Conservation (phyloP, 2,888 invertebrate genomes). For the Carterocephalus palaemon region DNA sequence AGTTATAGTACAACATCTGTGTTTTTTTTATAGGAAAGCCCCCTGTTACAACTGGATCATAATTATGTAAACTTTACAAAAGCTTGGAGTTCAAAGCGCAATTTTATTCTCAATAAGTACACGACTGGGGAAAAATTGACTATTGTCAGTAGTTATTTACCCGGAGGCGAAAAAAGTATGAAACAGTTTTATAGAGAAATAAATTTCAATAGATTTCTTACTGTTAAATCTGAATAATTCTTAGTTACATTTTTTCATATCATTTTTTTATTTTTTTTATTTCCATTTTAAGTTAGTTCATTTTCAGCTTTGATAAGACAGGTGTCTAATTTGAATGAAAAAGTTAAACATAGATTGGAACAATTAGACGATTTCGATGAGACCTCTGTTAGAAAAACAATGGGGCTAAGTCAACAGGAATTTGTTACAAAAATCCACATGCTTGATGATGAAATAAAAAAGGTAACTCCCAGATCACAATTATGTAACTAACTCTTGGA, state of each 20-base stretch:
- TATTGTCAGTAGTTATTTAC: constrained; percentile 92
- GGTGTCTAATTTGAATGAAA: constrained; percentile 89
- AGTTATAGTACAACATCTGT: background rate
- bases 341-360: constrained; percentile 93
- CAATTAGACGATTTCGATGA: constrained; percentile 97
- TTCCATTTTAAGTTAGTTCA: constrained; percentile 69
- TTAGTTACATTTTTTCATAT: constrained; percentile 19
- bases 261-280: constrained; percentile 42
- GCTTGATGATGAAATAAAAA: constrained; percentile 92
- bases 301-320: constrained; percentile 87
- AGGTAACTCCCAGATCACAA: too few relatives aligned
- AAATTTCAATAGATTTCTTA: constrained; percentile 1
- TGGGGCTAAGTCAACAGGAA: constrained; percentile 95
- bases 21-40: constrained; percentile 42
- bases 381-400: constrained; percentile 89
- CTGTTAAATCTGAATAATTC: background rate
- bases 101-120: constrained; percentile 90
- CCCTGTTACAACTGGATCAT: constrained; percentile 38
- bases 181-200: too few relatives aligned
- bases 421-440: constrained; percentile 93
- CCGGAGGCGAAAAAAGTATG: constrained; percentile 88
- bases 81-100: constrained; percentile 87
- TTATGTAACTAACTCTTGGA: too few relatives aligned
- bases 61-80: constrained; percentile 79
- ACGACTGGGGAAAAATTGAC: constrained; percentile 96